A percentile compares a stretch with the other conserved stretches of the same genome.
These are phyloP conservation scores for Axea sp. DNA, from an alignment of 2,888 invertebrate species.

Conservation along the genomic window DNA sequence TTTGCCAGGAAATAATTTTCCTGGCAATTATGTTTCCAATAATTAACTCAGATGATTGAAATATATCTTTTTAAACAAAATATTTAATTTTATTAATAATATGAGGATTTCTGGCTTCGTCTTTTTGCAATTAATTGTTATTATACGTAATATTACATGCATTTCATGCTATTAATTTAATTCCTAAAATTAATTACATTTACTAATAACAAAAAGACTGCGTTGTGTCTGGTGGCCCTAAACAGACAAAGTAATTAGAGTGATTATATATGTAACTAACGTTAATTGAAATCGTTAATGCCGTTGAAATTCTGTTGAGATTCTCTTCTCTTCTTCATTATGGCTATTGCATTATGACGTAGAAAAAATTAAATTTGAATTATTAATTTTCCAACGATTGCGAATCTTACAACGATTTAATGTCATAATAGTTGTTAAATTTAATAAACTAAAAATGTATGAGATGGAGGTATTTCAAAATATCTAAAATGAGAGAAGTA, in stretches of 20 bases:
- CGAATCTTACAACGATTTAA: too few species aligned
- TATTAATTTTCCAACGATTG: too few species aligned
- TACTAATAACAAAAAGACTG: neutral
- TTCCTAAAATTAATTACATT: neutral
- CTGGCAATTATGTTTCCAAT: neutral
- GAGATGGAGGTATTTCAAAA: too few species aligned
- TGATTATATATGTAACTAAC: neutral
- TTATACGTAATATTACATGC: too few species aligned
- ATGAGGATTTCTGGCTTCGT: neutral
- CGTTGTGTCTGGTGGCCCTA: neutral
- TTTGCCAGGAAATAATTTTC: constrained; percentile 4
- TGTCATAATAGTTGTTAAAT: too few species aligned
- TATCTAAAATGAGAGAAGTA: too few species aligned
- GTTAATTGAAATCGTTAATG: neutral
- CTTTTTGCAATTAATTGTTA: neutral
- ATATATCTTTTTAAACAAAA: neutral
- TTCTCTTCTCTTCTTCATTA: neutral
- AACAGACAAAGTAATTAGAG: neutral
- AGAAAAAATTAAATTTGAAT: too few species aligned
- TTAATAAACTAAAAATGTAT: too few species aligned
- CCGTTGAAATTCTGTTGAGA: neutral
- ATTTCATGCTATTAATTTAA: neutral
- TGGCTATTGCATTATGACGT: neutral
- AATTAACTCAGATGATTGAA: neutral
- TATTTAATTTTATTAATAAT: neutral